A percentile compares a stretch with the other conserved stretches of the same genome.
These are phyloP conservation scores for Ooceraea biroi DNA, from an alignment of 1,140 invertebrate species.

Conservation along the genomic window DNA sequence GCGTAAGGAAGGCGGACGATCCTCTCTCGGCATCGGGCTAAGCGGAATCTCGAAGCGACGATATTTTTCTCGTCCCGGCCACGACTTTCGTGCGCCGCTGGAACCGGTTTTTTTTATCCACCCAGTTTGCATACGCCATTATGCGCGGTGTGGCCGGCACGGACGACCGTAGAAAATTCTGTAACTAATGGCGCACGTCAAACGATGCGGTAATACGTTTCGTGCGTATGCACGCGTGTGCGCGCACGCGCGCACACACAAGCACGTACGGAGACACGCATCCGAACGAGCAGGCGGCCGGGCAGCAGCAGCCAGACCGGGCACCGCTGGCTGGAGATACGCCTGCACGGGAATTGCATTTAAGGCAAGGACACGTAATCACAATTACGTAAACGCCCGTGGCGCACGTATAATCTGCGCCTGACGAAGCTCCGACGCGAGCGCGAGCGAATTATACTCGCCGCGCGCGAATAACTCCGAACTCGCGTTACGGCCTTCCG, in stretches of 20 bases:
- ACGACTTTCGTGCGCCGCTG: slow-evolving; percentile 63
- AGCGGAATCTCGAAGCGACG: slow-evolving; percentile 55
- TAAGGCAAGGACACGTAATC: slow-evolving; percentile 68
- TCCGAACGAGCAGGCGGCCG: too few species aligned
- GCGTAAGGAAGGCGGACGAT: not conserved
- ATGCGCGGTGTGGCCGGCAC: slow-evolving; percentile 53
- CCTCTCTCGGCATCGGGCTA: not conserved
- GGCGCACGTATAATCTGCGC: slow-evolving; percentile 16
- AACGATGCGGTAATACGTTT: slow-evolving; percentile 51
- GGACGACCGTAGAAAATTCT: slow-evolving; percentile 66
- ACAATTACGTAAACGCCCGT: slow-evolving; percentile 63
- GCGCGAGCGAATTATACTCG: slow-evolving; percentile 17
- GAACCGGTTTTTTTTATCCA: slow-evolving; percentile 73
- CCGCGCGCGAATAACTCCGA: slow-evolving; percentile 31
- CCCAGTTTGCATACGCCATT: slow-evolving; percentile 60
- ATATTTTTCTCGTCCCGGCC: slow-evolving; percentile 63
- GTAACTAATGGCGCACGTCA: slow-evolving; percentile 69
- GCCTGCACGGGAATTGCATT: slow-evolving; percentile 43
- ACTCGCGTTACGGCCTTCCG: slow-evolving; percentile 12
- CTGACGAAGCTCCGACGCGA: slow-evolving; percentile 25
- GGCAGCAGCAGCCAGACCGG: slow-evolving; percentile 4
- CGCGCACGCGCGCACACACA: not conserved
- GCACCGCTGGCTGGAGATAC: slow-evolving; percentile 39
- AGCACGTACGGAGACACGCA: too few species aligned
- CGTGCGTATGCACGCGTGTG: not conserved